Conservation (phyloP, 2,888 invertebrate genomes). For the Leptothorax acervorum region DNA sequence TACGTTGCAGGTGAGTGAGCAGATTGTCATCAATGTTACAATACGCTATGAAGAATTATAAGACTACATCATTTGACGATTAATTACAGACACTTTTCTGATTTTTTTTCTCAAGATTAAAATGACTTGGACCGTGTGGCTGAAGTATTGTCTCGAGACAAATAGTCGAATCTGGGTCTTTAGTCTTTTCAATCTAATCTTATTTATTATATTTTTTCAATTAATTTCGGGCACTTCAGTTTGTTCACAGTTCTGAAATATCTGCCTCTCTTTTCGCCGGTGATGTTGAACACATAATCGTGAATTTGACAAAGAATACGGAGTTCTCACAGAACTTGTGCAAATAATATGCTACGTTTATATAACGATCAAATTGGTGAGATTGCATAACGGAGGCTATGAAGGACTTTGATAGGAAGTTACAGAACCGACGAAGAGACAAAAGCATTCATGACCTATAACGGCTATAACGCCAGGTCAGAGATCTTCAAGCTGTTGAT, state of each 20-base stretch:
- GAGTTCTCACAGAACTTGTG: slow-evolving; percentile 76
- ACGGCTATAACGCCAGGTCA: slow-evolving; percentile 65
- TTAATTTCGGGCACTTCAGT: slow-evolving; percentile 76
- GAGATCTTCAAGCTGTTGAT: slow-evolving; percentile 75
- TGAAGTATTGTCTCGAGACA: slow-evolving; percentile 75
- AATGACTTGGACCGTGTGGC: slow-evolving; percentile 70
- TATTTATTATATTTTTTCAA: slow-evolving; percentile 56
- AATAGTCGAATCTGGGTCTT: slow-evolving; percentile 68
- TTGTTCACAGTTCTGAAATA: slow-evolving; percentile 78
- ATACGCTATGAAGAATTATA: background rate
- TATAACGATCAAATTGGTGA: slow-evolving; percentile 73
- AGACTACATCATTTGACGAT: background rate
- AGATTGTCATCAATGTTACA: background rate
- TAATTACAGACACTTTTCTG: background rate
- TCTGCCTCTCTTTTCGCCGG: slow-evolving; percentile 73
- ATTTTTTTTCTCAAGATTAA: background rate
- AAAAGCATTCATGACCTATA: slow-evolving; percentile 67
- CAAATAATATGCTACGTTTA: slow-evolving; percentile 75
- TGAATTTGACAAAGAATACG: slow-evolving; percentile 79
- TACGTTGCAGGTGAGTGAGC: background rate
- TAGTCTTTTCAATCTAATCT: no score
- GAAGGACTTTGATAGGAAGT: slow-evolving; percentile 71
- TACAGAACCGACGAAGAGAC: slow-evolving; percentile 73
- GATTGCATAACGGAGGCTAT: slow-evolving; percentile 70
- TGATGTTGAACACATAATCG: slow-evolving; percentile 76